A percentile compares a stretch with the other conserved stretches of the same genome.
These are phyloP conservation scores for Lasioglossum calceatum DNA, from an alignment of 2,888 invertebrate genomes.

Conservation along the genomic window DNA sequence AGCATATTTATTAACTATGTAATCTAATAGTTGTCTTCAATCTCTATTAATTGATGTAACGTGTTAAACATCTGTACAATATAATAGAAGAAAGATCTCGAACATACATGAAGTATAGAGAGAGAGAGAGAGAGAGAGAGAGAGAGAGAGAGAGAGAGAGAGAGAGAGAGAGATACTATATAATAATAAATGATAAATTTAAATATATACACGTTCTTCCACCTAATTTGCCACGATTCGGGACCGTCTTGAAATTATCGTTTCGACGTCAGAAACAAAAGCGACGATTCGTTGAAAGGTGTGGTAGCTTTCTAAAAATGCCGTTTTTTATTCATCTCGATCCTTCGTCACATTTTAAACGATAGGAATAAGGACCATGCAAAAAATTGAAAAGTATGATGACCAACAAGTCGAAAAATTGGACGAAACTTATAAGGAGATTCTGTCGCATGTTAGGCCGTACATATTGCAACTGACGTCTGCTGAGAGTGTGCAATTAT, in stretches of 20 bases:
- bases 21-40: conserved; percentile 33
- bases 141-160: neutral
- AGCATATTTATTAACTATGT: conserved; percentile 23
- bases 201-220: conserved; percentile 33
- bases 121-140: neutral
- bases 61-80: conserved; percentile 32
- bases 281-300: conserved; percentile 16
- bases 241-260: neutral
- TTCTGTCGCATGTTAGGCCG: conserved; percentile 71
- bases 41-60: conserved; percentile 40
- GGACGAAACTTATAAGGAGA: conserved; percentile 77
- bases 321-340: conserved; percentile 13
- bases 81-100: conserved; percentile 21
- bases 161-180: neutral
- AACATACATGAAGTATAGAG: conserved; percentile 25
- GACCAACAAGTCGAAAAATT: conserved; percentile 73
- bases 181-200: conserved; percentile 34
- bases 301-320: conserved; percentile 29
- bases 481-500: conserved; percentile 69
- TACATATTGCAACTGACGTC: conserved; percentile 70
- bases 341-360: neutral
- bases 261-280: conserved; percentile 11
- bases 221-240: neutral
- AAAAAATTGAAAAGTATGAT: conserved; percentile 66
- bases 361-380: conserved; percentile 63